Percentiles rank a stretch among this genome's conserved stretches.
phyloP scores from a whole-genome alignment of 2,113 vertebrate species.

The Xyrauchen texanus region DNA sequence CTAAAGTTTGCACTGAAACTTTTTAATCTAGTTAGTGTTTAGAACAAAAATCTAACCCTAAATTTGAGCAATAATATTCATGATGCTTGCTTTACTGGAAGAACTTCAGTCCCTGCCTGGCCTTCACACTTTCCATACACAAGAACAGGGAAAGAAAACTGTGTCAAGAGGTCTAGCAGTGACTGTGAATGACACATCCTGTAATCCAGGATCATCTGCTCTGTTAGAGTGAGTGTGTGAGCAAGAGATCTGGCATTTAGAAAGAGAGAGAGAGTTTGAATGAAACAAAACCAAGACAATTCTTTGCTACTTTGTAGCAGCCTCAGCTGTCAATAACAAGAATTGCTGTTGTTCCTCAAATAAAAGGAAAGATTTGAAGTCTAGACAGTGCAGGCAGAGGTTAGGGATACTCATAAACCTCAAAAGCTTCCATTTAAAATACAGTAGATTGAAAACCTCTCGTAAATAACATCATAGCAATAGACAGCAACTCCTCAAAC shows the following conservation, averaged over 20 bases:
- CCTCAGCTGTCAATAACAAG: too few species aligned
- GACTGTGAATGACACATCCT: not conserved
- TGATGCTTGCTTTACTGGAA: too few species aligned
- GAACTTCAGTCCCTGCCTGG: too few species aligned
- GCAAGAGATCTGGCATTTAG: not conserved
- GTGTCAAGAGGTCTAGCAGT: conserved; percentile 7
- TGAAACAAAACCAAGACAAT: too few species aligned
- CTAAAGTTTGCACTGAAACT: too few species aligned
- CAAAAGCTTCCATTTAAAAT: conserved; percentile 9
- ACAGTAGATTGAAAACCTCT: not conserved
- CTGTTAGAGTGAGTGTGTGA: not conserved
- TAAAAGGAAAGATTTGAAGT: not conserved
- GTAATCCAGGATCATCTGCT: conserved; percentile 23
- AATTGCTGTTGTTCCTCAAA: not conserved
- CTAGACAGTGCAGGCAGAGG: conserved; percentile 6
- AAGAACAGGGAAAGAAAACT: not conserved
- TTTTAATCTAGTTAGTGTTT: too few species aligned
- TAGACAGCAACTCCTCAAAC: not conserved
- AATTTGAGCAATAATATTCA: too few species aligned
- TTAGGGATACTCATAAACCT: not conserved
- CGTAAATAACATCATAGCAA: not conserved
- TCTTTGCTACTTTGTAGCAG: too few species aligned
- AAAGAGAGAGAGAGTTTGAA: not conserved
- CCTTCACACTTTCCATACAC: not conserved
- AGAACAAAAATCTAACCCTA: too few species aligned